Percentiles rank a stretch among this genome's conserved stretches.
Conservation (phyloP, 2,888 invertebrate species). For the Brachyopa scutellaris region DNA sequence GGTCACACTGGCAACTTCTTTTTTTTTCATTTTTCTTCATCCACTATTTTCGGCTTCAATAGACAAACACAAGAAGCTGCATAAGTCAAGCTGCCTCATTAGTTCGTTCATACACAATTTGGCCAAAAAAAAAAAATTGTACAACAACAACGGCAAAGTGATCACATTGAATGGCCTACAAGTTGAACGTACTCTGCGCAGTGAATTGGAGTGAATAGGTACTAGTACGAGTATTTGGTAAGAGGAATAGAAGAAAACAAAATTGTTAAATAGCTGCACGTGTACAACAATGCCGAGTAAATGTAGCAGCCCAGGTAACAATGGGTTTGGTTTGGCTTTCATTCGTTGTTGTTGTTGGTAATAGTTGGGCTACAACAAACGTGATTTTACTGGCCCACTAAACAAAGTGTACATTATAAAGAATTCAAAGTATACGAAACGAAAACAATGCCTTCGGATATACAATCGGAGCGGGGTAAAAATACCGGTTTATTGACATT, state of each 20-base stretch:
- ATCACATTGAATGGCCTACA: not conserved
- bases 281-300: conserved; percentile 46
- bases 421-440: not conserved
- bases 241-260: not conserved
- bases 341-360: conserved; percentile 17
- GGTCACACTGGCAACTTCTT: conserved; percentile 24
- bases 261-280: conserved; percentile 50
- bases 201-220: not conserved
- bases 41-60: conserved; percentile 56
- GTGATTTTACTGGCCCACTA: conserved; percentile 60
- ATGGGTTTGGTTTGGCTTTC: conserved; percentile 20
- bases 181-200: conserved; percentile 33
- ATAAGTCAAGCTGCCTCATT: conserved; percentile 38
- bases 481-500: conserved; percentile 62
- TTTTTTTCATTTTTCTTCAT: not conserved
- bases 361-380: conserved; percentile 24
- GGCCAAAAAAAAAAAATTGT: too few relatives aligned
- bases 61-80: conserved; percentile 38
- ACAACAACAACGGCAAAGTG: not conserved
- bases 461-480: not conserved
- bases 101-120: conserved; percentile 33
- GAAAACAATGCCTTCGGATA: not conserved
- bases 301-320: conserved; percentile 30
- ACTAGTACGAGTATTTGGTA: conserved; percentile 1
- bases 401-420: conserved; percentile 23